Evolutionary conservation across 2,797 vertebrate genomes (phyloP).

Genomic region (Sebastes taczanowskii): DNA sequence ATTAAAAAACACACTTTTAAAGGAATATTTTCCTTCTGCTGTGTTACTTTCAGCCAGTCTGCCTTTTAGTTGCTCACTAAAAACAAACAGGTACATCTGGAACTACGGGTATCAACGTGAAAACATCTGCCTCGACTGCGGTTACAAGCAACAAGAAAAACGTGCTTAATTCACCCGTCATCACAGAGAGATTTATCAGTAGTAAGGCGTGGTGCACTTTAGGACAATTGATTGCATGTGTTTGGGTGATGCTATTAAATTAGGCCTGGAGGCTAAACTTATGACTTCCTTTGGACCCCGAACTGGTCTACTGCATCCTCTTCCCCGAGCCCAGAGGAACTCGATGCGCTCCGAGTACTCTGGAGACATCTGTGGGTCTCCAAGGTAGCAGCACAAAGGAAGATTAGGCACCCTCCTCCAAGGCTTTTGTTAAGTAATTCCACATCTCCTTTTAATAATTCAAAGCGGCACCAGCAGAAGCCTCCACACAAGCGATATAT

Average conservation of each 20-base stretch:
- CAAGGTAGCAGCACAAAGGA: constrained; percentile 70
- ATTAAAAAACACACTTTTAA: neutral
- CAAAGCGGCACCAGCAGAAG: constrained; percentile 57
- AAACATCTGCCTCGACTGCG: constrained; percentile 11
- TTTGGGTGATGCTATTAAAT: constrained; percentile 46
- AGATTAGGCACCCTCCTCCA: constrained; percentile 74
- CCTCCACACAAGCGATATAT: constrained; percentile 53
- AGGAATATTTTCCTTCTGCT: neutral
- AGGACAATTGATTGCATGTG: constrained; percentile 32
- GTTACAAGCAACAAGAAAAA: constrained; percentile 8
- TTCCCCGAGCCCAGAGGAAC: constrained; percentile 50
- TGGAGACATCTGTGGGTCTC: constrained; percentile 65
- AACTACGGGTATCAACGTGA: neutral
- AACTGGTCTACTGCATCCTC: constrained; percentile 42
- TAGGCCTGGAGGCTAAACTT: constrained; percentile 41
- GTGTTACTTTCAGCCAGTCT: constrained; percentile 5
- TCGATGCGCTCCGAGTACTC: constrained; percentile 38
- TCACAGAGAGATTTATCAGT: constrained; percentile 37
- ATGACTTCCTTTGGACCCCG: constrained; percentile 55
- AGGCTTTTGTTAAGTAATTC: constrained; percentile 78
- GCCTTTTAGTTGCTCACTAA: neutral
- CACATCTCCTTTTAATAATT: constrained; percentile 79
- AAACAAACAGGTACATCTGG: neutral
- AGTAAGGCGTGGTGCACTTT: constrained; percentile 31
- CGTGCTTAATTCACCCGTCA: constrained; percentile 20